Conservation (phyloP, 1,140 invertebrate genomes). For the Teleogryllus occipitalis region DNA sequence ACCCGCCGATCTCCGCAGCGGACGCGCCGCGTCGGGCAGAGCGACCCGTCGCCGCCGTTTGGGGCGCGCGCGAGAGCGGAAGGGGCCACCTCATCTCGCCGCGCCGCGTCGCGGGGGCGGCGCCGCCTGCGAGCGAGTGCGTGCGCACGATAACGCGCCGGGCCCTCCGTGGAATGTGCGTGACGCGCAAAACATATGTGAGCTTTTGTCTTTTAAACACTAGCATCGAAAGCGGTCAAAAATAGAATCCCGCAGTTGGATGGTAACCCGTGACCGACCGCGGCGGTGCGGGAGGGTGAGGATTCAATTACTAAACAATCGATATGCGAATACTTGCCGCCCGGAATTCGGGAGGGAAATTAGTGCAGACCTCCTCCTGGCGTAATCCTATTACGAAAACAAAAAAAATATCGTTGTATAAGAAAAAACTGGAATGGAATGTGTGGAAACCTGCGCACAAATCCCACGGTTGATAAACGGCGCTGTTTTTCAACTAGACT, state of each 20-base stretch:
- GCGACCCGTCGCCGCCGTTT: no score
- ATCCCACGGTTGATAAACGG: no score
- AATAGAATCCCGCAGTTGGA: no score
- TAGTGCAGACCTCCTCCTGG: not conserved
- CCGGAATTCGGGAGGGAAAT: not conserved
- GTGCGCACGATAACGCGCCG: not conserved
- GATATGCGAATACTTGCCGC: not conserved
- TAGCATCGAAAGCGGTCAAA: not conserved
- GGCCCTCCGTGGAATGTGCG: not conserved
- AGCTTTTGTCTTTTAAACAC: not conserved
- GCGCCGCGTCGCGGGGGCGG: no score
- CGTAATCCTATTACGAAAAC: not conserved
- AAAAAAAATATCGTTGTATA: not conserved
- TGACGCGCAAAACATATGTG: not conserved
- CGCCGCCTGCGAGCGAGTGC: not conserved
- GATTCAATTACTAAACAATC: not conserved
- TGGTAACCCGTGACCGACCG: no score
- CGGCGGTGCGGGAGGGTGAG: not conserved
- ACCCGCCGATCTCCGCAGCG: no score
- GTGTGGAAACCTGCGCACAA: no score
- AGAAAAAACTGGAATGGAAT: no score
- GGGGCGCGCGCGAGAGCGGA: no score
- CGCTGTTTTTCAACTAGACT: no score
- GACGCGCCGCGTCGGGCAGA: no score
- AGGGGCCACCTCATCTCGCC: no score